Percentiles rank a stretch among this genome's conserved stretches.
phyloP scores from a whole-genome alignment of 2,797 vertebrate species.

The Gallinago solitaria region DNA sequence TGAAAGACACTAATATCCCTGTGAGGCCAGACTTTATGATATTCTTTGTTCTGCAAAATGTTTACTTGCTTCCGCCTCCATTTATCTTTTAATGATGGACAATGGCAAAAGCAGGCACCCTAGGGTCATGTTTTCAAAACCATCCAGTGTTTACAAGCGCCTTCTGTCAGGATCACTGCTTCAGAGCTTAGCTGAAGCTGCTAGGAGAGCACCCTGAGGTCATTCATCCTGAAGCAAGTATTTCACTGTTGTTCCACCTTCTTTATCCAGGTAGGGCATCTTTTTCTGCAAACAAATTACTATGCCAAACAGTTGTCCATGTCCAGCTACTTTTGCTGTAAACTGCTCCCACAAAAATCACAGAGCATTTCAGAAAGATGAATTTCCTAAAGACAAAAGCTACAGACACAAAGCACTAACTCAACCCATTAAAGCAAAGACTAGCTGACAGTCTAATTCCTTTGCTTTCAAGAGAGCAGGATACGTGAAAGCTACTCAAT shows the following conservation, averaged over 20 bases:
- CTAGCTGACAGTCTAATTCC: neutral
- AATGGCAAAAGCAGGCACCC: neutral
- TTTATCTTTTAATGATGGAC: neutral
- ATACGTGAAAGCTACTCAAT: conserved; percentile 5
- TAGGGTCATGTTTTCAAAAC: neutral
- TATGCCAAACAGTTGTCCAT: neutral
- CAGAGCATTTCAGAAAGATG: conserved; percentile 22
- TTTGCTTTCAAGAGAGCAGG: conserved; percentile 16
- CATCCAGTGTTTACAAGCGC: neutral
- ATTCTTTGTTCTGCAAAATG: neutral
- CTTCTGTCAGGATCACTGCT: neutral
- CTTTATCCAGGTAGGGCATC: neutral
- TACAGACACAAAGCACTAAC: neutral
- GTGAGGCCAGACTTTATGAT: neutral
- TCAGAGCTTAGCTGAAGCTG: neutral
- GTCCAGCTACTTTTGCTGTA: neutral
- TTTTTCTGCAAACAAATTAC: neutral
- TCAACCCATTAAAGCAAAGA: conserved; percentile 12
- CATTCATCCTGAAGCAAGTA: neutral
- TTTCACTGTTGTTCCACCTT: neutral
- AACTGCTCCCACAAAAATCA: neutral
- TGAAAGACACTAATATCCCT: neutral
- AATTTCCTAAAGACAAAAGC: conserved; percentile 30
- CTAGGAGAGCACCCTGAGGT: neutral
- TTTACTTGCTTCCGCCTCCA: neutral